These are phyloP conservation scores for Phlogophora meticulosa DNA, from an alignment of 2,888 invertebrate species.

Conservation along the genomic window DNA sequence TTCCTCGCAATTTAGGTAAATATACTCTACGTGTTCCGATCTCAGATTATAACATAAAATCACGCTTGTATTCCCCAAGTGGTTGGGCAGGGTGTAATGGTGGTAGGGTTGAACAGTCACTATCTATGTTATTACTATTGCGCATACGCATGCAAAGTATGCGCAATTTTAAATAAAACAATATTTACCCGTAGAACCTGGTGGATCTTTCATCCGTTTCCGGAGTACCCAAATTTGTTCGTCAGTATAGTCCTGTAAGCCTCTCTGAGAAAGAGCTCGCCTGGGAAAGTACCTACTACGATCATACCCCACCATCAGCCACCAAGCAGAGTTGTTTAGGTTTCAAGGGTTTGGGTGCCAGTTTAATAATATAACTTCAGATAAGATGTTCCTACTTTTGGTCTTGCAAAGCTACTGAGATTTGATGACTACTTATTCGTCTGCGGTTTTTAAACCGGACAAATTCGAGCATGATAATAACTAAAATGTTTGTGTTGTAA, in stretches of 20 bases:
- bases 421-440: no score
- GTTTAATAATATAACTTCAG: no score
- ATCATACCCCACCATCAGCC: background rate
- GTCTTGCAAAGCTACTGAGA: no score
- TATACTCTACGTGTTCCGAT: no score
- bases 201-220: constrained; percentile 2
- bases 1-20: no score
- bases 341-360: background rate
- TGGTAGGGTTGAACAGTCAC: background rate
- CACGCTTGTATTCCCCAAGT: no score
- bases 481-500: no score
- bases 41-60: no score
- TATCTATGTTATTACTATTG: background rate
- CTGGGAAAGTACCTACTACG: background rate
- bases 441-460: no score
- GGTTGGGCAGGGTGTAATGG: no score
- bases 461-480: no score
- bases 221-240: background rate
- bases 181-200: background rate
- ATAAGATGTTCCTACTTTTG: no score
- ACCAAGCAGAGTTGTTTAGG: background rate
- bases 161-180: constrained; percentile 8
- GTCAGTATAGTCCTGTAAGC: background rate
- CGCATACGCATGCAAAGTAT: background rate
- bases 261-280: background rate